A percentile compares a stretch with the other conserved stretches of the same genome.
Evolutionary conservation across 2,888 invertebrate species (phyloP).

Genomic region (Cartodere bifasciata): DNA sequence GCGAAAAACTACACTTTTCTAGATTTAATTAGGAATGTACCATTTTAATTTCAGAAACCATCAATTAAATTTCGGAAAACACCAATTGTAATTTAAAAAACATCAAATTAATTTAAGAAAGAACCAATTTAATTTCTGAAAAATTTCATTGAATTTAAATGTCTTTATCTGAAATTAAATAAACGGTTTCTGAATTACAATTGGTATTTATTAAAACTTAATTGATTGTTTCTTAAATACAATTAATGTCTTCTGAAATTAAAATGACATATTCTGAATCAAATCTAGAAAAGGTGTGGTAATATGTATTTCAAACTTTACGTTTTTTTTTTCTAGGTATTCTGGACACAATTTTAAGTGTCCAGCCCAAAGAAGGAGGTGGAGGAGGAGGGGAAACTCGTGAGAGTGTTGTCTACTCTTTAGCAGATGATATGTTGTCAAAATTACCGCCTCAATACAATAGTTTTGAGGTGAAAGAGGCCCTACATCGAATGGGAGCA

Average conservation of each 20-base stretch:
- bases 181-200: background rate
- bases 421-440: constrained; percentile 86
- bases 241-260: no score
- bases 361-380: constrained; percentile 95
- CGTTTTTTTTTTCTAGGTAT: constrained; percentile 53
- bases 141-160: no score
- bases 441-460: constrained; percentile 79
- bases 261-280: no score
- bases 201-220: background rate
- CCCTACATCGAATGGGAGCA: constrained; percentile 81
- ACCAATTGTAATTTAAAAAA: no score
- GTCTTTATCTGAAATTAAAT: constrained; percentile 3
- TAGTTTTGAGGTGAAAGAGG: constrained; percentile 80
- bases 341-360: constrained; percentile 84
- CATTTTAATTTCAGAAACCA: no score
- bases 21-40: no score
- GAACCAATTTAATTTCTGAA: no score
- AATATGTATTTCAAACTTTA: constrained; percentile 3
- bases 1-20: no score
- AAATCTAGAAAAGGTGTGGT: no score
- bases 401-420: constrained; percentile 80
- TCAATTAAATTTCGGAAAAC: no score
- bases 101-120: no score
- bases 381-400: constrained; percentile 83
- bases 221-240: background rate